Percentiles rank a stretch among this genome's conserved stretches.
These are phyloP conservation scores for Thera britannica DNA, from an alignment of 2,888 invertebrate species.

Conservation along the genomic window DNA sequence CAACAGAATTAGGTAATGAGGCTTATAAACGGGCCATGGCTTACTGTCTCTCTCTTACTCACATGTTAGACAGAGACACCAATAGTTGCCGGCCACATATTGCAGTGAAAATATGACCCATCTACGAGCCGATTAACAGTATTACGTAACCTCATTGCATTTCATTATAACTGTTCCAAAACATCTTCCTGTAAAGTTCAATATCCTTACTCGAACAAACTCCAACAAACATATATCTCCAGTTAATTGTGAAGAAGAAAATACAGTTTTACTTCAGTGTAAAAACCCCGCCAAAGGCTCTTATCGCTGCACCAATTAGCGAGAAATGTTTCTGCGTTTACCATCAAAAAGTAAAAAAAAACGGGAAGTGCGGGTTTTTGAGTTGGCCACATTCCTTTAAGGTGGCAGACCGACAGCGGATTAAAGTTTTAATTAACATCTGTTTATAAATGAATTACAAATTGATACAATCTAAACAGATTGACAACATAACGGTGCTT, in stretches of 20 bases:
- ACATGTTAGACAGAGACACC: too few relatives aligned
- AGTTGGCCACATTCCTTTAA: slow-evolving; percentile 16
- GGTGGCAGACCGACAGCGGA: slow-evolving; percentile 7
- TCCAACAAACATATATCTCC: slow-evolving; percentile 35
- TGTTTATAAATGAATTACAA: slow-evolving; percentile 1
- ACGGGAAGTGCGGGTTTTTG: slow-evolving; percentile 28
- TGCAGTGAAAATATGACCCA: too few relatives aligned
- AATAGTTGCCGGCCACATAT: too few relatives aligned
- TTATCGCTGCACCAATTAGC: slow-evolving; percentile 59
- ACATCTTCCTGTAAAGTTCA: slow-evolving; percentile 48
- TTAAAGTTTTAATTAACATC: neutral
- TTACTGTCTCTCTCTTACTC: too few relatives aligned
- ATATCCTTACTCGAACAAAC: slow-evolving; percentile 29
- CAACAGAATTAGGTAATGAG: too few relatives aligned
- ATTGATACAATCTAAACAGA: neutral
- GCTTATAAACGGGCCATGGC: too few relatives aligned
- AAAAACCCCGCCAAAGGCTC: slow-evolving; percentile 48
- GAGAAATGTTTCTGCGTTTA: slow-evolving; percentile 43
- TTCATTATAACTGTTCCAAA: slow-evolving; percentile 21
- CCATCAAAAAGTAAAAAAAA: slow-evolving; percentile 29
- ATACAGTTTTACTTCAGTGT: slow-evolving; percentile 37
- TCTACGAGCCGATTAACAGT: neutral
- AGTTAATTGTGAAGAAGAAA: slow-evolving; percentile 47
- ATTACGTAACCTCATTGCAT: slow-evolving; percentile 20
- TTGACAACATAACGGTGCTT: neutral